Evolutionary conservation across 1,140 invertebrate species (phyloP).

Genomic region (Drosophila rufa): DNA sequence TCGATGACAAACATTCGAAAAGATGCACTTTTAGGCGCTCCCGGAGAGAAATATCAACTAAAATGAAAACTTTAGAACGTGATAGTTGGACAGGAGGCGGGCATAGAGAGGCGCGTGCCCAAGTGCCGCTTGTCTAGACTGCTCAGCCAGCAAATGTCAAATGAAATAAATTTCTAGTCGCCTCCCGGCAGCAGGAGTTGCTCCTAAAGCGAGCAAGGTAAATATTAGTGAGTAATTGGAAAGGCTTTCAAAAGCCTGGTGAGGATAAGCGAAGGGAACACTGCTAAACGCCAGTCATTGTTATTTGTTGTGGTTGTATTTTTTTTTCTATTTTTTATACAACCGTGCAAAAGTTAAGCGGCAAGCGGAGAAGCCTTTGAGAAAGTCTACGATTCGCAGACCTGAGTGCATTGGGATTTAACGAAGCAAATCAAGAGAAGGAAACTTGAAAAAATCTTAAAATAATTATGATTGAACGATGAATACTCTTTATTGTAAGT

Average conservation of each 20-base stretch:
- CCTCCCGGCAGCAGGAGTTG: not conserved
- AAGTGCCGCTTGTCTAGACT: constrained; percentile 68
- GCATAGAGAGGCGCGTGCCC: constrained; percentile 43
- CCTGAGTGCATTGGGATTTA: constrained; percentile 34
- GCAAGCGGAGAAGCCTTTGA: constrained; percentile 13
- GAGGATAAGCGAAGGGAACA: not conserved
- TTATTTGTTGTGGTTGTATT: constrained; percentile 48
- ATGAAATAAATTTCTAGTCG: constrained; percentile 58
- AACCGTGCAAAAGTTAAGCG: constrained; percentile 21
- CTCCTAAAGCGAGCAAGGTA: constrained; percentile 36
- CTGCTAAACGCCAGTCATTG: constrained; percentile 52
- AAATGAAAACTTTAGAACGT: constrained; percentile 28
- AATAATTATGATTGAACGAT: no score
- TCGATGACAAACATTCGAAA: constrained; percentile 27
- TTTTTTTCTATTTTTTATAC: not conserved
- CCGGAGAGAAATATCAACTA: constrained; percentile 32
- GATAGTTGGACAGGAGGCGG: constrained; percentile 27
- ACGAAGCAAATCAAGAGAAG: constrained; percentile 43
- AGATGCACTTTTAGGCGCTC: constrained; percentile 51
- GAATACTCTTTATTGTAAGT: not conserved
- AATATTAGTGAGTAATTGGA: constrained; percentile 68
- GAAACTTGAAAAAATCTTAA: not conserved
- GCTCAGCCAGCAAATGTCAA: constrained; percentile 53
- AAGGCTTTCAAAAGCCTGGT: constrained; percentile 25
- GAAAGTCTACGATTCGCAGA: constrained; percentile 1